phyloP scores from a whole-genome alignment of 2,113 vertebrate genomes.

The Glaucomys volans region DNA sequence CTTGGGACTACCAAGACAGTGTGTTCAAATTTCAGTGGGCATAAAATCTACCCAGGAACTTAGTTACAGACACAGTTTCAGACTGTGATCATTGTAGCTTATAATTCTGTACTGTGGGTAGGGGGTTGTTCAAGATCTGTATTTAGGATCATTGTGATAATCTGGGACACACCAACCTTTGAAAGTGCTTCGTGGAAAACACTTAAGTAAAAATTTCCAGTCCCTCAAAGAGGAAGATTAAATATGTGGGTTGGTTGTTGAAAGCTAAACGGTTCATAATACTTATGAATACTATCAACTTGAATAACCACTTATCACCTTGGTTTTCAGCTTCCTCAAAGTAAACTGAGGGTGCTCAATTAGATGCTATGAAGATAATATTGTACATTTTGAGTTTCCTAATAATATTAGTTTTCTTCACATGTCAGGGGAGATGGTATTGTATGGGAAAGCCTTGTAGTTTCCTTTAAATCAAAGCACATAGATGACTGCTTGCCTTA shows the following conservation, averaged over 20 bases:
- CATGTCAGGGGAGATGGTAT: background rate
- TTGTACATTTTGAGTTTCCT: background rate
- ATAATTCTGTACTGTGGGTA: background rate
- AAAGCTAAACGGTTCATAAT: background rate
- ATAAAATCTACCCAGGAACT: background rate
- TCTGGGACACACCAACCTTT: background rate
- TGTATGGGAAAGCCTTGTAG: background rate
- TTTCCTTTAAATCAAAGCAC: background rate
- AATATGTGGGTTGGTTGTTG: background rate
- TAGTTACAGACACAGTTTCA: background rate
- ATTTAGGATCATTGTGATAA: background rate
- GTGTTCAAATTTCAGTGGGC: background rate
- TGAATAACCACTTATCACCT: background rate
- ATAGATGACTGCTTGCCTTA: background rate
- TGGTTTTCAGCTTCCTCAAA: background rate
- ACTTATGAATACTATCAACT: background rate
- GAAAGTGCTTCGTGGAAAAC: background rate
- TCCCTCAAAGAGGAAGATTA: background rate
- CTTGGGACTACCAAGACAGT: background rate
- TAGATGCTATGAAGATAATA: background rate
- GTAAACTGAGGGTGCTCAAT: background rate
- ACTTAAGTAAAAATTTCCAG: background rate
- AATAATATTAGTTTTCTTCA: background rate
- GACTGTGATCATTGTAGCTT: background rate
- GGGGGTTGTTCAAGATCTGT: accelerated